phyloP scores from a whole-genome alignment of 1,140 invertebrate genomes.

The Elymnias hypermnestra region DNA sequence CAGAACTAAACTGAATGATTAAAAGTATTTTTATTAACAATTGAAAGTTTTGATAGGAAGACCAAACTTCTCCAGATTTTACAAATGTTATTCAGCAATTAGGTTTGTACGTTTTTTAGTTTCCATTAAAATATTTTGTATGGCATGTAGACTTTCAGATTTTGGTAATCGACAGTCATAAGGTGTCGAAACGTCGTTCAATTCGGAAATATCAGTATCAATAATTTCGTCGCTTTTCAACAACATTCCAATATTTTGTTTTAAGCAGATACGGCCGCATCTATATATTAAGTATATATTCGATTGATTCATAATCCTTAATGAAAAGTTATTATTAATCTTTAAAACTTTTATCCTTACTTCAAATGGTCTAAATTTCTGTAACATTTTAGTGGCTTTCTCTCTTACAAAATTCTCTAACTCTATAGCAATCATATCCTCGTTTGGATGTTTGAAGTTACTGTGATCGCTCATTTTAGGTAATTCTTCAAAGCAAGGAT shows the following conservation, averaged over 20 bases:
- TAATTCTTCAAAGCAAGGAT: too few relatives aligned
- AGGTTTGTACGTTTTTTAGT: neutral
- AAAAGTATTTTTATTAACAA: too few relatives aligned
- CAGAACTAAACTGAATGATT: too few relatives aligned
- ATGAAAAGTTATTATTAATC: conserved; percentile 41
- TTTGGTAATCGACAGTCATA: conserved; percentile 19
- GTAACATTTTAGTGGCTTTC: conserved; percentile 28
- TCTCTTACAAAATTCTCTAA: too few relatives aligned
- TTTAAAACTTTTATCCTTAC: conserved; percentile 42
- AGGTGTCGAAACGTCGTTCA: conserved; percentile 23
- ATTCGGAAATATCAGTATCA: conserved; percentile 25
- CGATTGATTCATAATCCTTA: conserved; percentile 37
- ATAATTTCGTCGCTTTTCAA: conserved; percentile 36
- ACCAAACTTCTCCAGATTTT: neutral
- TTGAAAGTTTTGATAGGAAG: too few relatives aligned
- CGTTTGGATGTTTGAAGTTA: too few relatives aligned
- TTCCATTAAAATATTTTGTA: too few relatives aligned
- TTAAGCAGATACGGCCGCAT: conserved; percentile 26
- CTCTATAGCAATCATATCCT: too few relatives aligned
- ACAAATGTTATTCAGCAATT: neutral
- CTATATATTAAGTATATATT: conserved; percentile 38
- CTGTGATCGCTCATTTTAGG: too few relatives aligned
- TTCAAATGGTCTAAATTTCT: conserved; percentile 37
- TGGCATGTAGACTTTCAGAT: too few relatives aligned
- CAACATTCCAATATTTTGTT: conserved; percentile 39